Evolutionary conservation across 2,797 vertebrate species (phyloP).

Genomic region (Perodicticus potto): DNA sequence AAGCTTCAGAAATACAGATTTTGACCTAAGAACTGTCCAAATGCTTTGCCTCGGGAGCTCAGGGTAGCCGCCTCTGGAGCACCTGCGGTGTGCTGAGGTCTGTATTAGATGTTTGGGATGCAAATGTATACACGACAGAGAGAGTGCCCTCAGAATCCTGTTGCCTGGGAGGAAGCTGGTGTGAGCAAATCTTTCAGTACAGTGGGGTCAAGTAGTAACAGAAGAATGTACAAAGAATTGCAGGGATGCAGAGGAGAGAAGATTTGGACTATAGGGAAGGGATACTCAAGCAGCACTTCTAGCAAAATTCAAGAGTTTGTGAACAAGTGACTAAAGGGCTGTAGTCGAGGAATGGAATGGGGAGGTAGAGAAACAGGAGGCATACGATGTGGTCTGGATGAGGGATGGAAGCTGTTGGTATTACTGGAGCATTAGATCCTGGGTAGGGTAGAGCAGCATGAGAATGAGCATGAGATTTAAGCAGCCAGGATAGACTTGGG

Average conservation of each 20-base stretch:
- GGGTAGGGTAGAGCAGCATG: not conserved
- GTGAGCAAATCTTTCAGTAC: not conserved
- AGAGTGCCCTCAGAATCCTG: not conserved
- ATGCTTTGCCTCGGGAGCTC: not conserved
- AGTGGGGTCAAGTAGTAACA: not conserved
- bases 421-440: not conserved
- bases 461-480: not conserved
- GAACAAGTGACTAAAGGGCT: not conserved
- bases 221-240: not conserved
- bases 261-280: not conserved
- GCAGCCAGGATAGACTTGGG: not conserved
- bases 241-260: not conserved
- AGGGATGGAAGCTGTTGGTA: not conserved
- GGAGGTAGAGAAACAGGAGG: not conserved
- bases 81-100: not conserved
- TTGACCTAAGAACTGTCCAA: not conserved
- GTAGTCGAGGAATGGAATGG: not conserved
- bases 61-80: not conserved
- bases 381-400: accelerated
- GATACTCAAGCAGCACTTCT: not conserved
- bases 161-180: not conserved
- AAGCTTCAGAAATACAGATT: not conserved
- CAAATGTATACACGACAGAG: not conserved
- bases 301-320: not conserved
- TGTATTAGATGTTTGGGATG: not conserved